phyloP scores from a whole-genome alignment of 1,140 invertebrate genomes.

The Acromyrmex echinatior region DNA sequence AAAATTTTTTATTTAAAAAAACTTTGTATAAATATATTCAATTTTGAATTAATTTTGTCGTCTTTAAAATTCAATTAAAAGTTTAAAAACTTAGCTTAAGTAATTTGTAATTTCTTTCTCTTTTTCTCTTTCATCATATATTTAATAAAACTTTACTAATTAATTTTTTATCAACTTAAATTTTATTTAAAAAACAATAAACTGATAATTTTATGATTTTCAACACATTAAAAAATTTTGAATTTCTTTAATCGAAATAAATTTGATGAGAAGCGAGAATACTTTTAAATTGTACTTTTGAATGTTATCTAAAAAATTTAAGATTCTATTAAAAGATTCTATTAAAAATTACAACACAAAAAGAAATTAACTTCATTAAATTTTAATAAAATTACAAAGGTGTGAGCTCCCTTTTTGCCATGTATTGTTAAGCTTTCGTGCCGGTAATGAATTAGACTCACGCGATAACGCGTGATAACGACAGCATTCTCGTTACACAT shows the following conservation, averaged over 20 bases:
- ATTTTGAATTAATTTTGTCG: background rate
- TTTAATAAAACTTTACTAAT: background rate
- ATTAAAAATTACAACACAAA: background rate
- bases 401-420: background rate
- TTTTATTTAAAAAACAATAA: background rate
- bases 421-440: slow-evolving; percentile 2
- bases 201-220: background rate
- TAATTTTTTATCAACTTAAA: background rate
- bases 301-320: background rate
- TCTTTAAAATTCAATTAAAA: background rate
- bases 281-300: no score
- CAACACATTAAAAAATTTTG: background rate
- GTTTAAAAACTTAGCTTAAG: background rate
- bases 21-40: background rate
- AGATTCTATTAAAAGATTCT: background rate
- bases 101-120: background rate
- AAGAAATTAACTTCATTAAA: slow-evolving; percentile 1
- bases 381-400: background rate
- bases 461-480: background rate
- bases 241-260: background rate
- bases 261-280: background rate
- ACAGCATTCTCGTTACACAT: slow-evolving; percentile 8
- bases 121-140: background rate
- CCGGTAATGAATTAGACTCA: slow-evolving; percentile 36
- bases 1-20: background rate